Conservation (phyloP, 2,113 vertebrate genomes). For the Tamias sibiricus region DNA sequence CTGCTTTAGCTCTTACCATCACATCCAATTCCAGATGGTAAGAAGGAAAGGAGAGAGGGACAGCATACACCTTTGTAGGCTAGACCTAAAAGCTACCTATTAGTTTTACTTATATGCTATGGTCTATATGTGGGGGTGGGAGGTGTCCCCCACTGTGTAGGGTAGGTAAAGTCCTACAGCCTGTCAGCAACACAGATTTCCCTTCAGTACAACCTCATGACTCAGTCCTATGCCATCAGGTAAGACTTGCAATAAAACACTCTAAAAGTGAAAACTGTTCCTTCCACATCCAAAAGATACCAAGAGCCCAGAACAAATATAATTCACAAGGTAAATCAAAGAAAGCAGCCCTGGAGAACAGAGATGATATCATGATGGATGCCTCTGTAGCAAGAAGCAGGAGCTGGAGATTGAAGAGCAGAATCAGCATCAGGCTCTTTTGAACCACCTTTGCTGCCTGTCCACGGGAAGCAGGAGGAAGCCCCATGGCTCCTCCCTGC, state of each 20-base stretch:
- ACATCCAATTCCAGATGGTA: neutral
- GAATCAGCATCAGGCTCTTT: neutral
- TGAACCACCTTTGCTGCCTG: neutral
- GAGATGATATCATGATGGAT: neutral
- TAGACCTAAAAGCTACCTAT: neutral
- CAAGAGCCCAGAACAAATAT: neutral
- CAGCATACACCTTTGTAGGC: neutral
- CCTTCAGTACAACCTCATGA: neutral
- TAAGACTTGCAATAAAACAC: neutral
- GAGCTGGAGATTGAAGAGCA: neutral
- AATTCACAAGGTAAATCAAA: neutral
- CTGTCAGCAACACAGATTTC: neutral
- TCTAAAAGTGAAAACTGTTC: neutral
- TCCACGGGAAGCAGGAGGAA: neutral
- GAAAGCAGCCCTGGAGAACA: neutral
- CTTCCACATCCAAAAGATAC: neutral
- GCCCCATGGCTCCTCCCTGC: too few species aligned
- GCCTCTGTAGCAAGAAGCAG: neutral
- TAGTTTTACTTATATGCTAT: neutral
- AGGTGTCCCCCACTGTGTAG: neutral
- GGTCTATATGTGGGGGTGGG: rapidly evolving
- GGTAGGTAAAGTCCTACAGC: neutral
- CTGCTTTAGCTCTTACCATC: neutral
- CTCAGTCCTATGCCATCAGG: neutral
- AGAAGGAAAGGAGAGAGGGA: neutral